phyloP scores from a whole-genome alignment of 2,113 vertebrate species.

The Myrmecobius fasciatus region DNA sequence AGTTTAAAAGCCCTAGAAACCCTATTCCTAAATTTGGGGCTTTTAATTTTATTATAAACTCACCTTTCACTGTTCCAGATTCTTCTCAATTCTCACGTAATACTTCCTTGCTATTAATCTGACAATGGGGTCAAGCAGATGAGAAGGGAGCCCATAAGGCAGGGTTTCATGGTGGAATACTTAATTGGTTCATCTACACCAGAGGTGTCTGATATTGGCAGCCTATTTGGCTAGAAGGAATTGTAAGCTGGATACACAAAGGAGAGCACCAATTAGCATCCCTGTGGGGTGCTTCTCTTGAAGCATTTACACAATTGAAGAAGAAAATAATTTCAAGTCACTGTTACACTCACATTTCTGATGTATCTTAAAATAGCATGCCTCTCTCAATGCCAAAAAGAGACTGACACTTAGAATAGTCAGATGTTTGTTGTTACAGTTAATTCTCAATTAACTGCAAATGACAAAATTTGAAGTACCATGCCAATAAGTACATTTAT shows the following conservation, averaged over 20 bases:
- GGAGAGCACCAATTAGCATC: neutral
- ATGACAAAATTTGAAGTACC: slow-evolving; percentile 47
- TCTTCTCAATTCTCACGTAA: neutral
- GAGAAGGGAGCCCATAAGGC: neutral
- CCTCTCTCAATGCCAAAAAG: neutral
- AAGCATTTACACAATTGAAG: neutral
- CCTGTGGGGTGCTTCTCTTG: neutral
- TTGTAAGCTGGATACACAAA: neutral
- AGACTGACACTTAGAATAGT: neutral
- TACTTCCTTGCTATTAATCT: slow-evolving; percentile 14
- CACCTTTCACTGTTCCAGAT: neutral
- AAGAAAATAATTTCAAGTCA: slow-evolving; percentile 4
- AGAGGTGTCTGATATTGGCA: neutral
- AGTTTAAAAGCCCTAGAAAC: neutral
- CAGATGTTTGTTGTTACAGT: slow-evolving; percentile 11
- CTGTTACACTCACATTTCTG: neutral
- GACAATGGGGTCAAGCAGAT: slow-evolving; percentile 36
- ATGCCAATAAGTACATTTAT: neutral
- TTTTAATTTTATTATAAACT: slow-evolving; percentile 19
- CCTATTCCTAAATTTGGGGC: neutral
- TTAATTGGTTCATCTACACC: neutral
- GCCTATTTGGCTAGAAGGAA: slow-evolving; percentile 22
- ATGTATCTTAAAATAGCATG: neutral
- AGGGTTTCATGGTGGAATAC: too few species aligned
- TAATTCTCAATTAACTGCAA: neutral